phyloP scores from a whole-genome alignment of 1,140 invertebrate genomes.

The Prorops nasuta region DNA sequence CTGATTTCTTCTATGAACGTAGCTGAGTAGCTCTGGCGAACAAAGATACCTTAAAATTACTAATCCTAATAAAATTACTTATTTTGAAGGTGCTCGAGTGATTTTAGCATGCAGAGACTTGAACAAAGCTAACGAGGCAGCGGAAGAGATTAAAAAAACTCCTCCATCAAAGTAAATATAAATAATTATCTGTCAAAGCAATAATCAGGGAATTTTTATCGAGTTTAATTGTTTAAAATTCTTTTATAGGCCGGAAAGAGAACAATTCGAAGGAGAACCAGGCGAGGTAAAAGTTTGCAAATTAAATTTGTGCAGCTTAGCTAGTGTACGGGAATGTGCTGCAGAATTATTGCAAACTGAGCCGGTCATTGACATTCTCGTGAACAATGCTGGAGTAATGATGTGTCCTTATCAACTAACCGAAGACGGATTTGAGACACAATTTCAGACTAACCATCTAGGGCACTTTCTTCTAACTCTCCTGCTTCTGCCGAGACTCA shows the following conservation, averaged over 20 bases:
- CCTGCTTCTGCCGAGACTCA: slow-evolving; percentile 67
- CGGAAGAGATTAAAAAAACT: slow-evolving; percentile 46
- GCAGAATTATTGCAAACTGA: slow-evolving; percentile 62
- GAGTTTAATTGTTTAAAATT: slow-evolving; percentile 4
- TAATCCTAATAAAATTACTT: too few relatives aligned
- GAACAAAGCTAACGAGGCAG: slow-evolving; percentile 52
- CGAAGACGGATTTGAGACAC: slow-evolving; percentile 78
- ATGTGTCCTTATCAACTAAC: slow-evolving; percentile 66
- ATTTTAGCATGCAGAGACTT: slow-evolving; percentile 66
- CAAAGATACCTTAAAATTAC: too few relatives aligned
- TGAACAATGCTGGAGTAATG: slow-evolving; percentile 84
- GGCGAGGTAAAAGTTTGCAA: slow-evolving; percentile 62
- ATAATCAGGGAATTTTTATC: neutral
- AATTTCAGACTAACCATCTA: slow-evolving; percentile 76
- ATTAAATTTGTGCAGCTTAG: slow-evolving; percentile 71
- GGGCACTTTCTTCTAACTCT: slow-evolving; percentile 84
- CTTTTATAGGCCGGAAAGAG: slow-evolving; percentile 30
- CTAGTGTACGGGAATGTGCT: slow-evolving; percentile 72
- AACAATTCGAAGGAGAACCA: slow-evolving; percentile 46
- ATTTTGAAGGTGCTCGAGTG: slow-evolving; percentile 56
- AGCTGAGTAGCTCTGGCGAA: too few relatives aligned
- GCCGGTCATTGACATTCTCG: slow-evolving; percentile 67
- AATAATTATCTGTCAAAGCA: neutral
- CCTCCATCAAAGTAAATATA: slow-evolving; percentile 29
- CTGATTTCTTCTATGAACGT: too few relatives aligned